Conservation (phyloP, 1,140 invertebrate species). For the Ylistrum balloti region DNA sequence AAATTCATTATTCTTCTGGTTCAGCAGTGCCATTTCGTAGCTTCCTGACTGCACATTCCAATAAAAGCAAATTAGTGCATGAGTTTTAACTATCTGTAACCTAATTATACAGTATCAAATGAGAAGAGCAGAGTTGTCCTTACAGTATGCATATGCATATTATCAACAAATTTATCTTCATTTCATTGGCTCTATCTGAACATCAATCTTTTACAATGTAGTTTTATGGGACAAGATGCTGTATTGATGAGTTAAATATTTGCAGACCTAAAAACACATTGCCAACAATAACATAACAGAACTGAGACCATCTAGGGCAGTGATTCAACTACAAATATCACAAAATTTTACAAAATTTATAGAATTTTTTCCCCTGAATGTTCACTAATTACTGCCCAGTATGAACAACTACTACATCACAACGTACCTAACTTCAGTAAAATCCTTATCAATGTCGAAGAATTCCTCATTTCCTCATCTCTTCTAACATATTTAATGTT, state of each 20-base stretch:
- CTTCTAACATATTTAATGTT: no score
- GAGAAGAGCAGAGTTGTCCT: neutral
- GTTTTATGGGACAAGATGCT: neutral
- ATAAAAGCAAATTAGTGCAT: neutral
- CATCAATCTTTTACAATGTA: neutral
- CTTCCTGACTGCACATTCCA: neutral
- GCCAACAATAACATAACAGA: neutral
- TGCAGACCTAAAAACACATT: neutral
- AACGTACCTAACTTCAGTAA: no score
- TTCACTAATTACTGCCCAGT: no score
- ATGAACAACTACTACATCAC: no score
- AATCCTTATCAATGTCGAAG: no score
- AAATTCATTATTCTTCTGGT: neutral
- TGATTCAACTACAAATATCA: no score
- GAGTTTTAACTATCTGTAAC: neutral
- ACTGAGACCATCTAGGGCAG: no score
- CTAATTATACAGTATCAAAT: neutral
- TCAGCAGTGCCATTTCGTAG: neutral
- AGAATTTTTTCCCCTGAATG: no score
- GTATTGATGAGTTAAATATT: neutral
- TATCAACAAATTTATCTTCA: neutral
- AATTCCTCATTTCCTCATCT: no score
- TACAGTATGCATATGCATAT: neutral
- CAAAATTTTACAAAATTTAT: no score
- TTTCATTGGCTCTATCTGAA: neutral